Percentiles rank a stretch among this genome's conserved stretches.
Conservation (phyloP, 2,113 vertebrate species). For the Thunnus thynnus region DNA sequence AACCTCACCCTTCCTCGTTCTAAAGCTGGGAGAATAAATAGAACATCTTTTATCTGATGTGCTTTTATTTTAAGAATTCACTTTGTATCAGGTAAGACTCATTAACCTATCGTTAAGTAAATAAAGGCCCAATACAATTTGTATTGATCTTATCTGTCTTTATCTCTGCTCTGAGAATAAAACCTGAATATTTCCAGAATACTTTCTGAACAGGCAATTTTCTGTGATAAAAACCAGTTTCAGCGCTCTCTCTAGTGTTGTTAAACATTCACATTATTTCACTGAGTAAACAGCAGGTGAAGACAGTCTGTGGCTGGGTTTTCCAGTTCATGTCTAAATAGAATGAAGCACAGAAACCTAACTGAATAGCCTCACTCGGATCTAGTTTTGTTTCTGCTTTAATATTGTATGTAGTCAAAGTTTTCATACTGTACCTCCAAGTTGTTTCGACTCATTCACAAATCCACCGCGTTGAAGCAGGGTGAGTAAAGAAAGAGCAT, state of each 20-base stretch:
- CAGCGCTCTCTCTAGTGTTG: fast-evolving
- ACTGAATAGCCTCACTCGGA: background rate
- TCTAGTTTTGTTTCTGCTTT: background rate
- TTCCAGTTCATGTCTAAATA: slow-evolving; percentile 60
- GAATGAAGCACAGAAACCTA: slow-evolving; percentile 11
- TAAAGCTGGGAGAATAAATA: slow-evolving; percentile 16
- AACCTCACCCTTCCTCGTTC: slow-evolving; percentile 60
- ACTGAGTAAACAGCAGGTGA: slow-evolving; percentile 52
- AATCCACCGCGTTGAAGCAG: slow-evolving; percentile 15
- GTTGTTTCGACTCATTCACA: slow-evolving; percentile 21
- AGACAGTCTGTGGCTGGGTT: background rate
- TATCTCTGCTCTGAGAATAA: background rate
- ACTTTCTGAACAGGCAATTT: background rate
- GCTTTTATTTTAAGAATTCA: slow-evolving; percentile 1
- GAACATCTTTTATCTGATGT: slow-evolving; percentile 30
- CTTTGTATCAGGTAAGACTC: background rate
- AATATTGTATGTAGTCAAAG: background rate
- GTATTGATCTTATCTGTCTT: background rate
- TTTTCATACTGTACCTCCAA: slow-evolving; percentile 42
- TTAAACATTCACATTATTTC: slow-evolving; percentile 32
- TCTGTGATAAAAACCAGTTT: slow-evolving; percentile 9
- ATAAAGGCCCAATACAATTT: background rate
- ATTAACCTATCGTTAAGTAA: background rate
- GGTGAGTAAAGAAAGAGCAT: background rate
- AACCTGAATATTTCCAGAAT: background rate